These are phyloP conservation scores for Bibio marci DNA, from an alignment of 2,888 invertebrate genomes.

Conservation along the genomic window DNA sequence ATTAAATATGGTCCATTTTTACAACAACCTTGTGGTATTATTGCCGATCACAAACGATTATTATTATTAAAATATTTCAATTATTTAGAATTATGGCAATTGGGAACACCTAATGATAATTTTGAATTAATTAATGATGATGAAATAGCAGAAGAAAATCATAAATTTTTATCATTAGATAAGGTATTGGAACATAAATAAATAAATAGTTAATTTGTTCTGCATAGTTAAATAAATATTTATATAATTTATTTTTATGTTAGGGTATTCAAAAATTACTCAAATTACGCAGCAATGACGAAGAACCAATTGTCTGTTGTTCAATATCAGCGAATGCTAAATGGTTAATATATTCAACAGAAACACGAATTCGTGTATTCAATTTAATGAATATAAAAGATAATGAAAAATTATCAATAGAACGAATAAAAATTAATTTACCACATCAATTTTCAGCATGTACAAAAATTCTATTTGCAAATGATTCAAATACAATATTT, in stretches of 20 bases:
- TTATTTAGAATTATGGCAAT: constrained; percentile 45
- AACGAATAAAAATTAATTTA: constrained; percentile 21
- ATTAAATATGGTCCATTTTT: constrained; percentile 57
- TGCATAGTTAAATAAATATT: neutral
- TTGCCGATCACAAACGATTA: constrained; percentile 34
- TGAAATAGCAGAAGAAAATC: constrained; percentile 15
- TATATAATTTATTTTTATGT: constrained; percentile 10
- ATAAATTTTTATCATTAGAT: constrained; percentile 10
- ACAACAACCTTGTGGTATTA: constrained; percentile 37
- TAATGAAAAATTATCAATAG: constrained; percentile 18
- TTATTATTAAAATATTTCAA: constrained; percentile 41
- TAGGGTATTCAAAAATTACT: constrained; percentile 49
- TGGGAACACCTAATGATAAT: constrained; percentile 31
- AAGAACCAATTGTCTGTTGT: constrained; percentile 50
- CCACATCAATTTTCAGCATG: constrained; percentile 24
- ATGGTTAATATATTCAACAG: constrained; percentile 60
- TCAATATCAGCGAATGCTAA: constrained; percentile 52
- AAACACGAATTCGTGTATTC: constrained; percentile 45
- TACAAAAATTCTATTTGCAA: constrained; percentile 27
- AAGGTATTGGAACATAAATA: constrained; percentile 13
- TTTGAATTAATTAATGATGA: constrained; percentile 14
- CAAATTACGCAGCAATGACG: constrained; percentile 43
- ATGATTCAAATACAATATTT: constrained; percentile 27
- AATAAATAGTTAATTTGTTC: constrained; percentile 15
- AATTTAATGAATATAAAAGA: constrained; percentile 26